Evolutionary conservation across 1,140 invertebrate genomes (phyloP).

Genomic region (Microvelia longipes): DNA sequence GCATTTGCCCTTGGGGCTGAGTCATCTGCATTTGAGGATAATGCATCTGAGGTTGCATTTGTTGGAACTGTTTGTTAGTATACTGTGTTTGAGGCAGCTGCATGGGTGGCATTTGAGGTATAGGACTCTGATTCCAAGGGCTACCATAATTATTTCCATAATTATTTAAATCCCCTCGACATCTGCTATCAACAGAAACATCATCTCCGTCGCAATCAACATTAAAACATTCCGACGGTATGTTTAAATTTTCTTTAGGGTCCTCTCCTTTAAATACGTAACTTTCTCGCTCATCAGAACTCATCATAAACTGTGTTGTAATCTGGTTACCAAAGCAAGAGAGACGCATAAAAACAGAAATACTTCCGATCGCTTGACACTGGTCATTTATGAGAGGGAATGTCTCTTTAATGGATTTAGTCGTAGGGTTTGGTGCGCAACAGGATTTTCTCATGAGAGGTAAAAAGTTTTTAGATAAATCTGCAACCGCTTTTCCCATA

Average conservation of each 20-base stretch:
- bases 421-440: slow-evolving; percentile 17
- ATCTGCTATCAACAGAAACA: background rate
- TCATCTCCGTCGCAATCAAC: background rate
- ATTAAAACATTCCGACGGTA: background rate
- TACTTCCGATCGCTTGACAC: slow-evolving; percentile 33
- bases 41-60: background rate
- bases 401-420: slow-evolving; percentile 38
- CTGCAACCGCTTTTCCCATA: slow-evolving; percentile 27
- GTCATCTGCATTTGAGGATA: background rate
- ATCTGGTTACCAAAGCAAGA: slow-evolving; percentile 48
- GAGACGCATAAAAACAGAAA: slow-evolving; percentile 38
- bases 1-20: background rate
- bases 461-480: slow-evolving; percentile 27
- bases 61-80: background rate
- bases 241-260: background rate
- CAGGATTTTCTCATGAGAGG: slow-evolving; percentile 15
- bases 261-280: slow-evolving; percentile 29
- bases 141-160: background rate
- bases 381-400: slow-evolving; percentile 35
- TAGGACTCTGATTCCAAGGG: background rate
- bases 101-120: background rate
- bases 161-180: background rate
- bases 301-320: slow-evolving; percentile 43
- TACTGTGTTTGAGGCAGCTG: background rate
- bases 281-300: slow-evolving; percentile 26